Conservation (phyloP, 2,113 vertebrate genomes). For the Actinemys pallida region DNA sequence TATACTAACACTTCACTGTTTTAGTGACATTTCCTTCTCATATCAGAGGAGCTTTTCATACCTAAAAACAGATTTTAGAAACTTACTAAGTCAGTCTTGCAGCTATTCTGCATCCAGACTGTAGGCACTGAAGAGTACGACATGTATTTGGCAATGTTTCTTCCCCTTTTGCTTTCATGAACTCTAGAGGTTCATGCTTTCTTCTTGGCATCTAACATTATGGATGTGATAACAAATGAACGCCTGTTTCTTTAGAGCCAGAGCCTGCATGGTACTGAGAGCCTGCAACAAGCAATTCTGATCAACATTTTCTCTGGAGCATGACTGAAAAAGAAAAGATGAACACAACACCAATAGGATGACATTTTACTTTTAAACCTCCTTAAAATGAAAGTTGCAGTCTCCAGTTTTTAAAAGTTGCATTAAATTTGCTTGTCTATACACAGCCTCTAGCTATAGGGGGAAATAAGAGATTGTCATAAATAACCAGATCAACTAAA, state of each 20-base stretch:
- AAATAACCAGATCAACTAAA: neutral
- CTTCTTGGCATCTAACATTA: neutral
- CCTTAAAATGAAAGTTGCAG: neutral
- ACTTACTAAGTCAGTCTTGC: neutral
- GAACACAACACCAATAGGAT: neutral
- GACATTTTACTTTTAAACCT: conserved; percentile 19
- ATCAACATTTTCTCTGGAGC: conserved; percentile 41
- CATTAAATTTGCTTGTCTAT: neutral
- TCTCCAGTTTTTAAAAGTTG: neutral
- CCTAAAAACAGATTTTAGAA: conserved; percentile 44
- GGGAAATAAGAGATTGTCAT: neutral
- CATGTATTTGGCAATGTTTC: conserved; percentile 33
- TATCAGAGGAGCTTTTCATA: conserved; percentile 39
- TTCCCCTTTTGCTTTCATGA: conserved; percentile 60
- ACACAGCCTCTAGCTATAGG: neutral
- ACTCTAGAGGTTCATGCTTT: conserved; percentile 48
- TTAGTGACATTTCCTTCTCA: conserved; percentile 45
- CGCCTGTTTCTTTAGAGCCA: neutral
- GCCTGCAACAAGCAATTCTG: conserved; percentile 23
- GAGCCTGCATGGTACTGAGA: conserved; percentile 29
- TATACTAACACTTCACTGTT: conserved; percentile 17
- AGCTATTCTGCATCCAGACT: neutral
- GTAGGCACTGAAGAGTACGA: neutral
- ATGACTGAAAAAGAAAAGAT: conserved; percentile 34
- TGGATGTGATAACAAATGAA: neutral